These are phyloP conservation scores for Oncorhynchus mykiss DNA, from an alignment of 2,113 vertebrate species.

Conservation along the genomic window DNA sequence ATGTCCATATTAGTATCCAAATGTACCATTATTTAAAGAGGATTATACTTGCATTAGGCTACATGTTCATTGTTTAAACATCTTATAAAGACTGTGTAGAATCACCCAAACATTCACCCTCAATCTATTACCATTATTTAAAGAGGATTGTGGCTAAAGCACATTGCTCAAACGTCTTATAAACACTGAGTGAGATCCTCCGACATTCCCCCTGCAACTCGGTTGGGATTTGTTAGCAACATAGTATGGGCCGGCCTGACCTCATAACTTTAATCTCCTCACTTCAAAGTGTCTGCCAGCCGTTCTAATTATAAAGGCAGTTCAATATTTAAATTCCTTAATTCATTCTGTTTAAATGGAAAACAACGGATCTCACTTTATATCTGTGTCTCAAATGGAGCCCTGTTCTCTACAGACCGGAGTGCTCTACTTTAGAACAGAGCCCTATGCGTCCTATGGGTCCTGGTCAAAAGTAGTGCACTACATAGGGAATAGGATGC, in stretches of 20 bases:
- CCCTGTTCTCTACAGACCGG: too few species aligned
- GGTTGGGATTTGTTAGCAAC: conserved; percentile 27
- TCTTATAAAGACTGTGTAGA: not conserved
- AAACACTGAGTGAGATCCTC: not conserved
- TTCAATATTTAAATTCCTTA: conserved; percentile 45
- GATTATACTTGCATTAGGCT: not conserved
- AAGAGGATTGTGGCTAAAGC: not conserved
- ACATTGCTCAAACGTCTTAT: not conserved
- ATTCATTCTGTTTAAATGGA: conserved; percentile 43
- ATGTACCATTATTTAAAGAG: conserved; percentile 1
- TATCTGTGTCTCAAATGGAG: conserved; percentile 2
- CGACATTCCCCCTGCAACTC: not conserved
- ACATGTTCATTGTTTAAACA: not conserved
- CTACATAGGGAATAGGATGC: too few species aligned
- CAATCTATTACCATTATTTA: not conserved
- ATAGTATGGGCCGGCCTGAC: conserved; percentile 41
- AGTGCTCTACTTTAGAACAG: too few species aligned
- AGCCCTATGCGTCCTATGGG: too few species aligned
- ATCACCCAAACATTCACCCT: not conserved
- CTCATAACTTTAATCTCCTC: conserved; percentile 31
- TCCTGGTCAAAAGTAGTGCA: too few species aligned
- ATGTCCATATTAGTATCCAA: not conserved
- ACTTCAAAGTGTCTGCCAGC: conserved; percentile 18
- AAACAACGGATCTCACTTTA: conserved; percentile 34
- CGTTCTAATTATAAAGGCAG: conserved; percentile 37